Percentiles rank a stretch among this genome's conserved stretches.
These are phyloP conservation scores for Sericinus montela DNA, from an alignment of 2,888 invertebrate genomes.

Conservation along the genomic window DNA sequence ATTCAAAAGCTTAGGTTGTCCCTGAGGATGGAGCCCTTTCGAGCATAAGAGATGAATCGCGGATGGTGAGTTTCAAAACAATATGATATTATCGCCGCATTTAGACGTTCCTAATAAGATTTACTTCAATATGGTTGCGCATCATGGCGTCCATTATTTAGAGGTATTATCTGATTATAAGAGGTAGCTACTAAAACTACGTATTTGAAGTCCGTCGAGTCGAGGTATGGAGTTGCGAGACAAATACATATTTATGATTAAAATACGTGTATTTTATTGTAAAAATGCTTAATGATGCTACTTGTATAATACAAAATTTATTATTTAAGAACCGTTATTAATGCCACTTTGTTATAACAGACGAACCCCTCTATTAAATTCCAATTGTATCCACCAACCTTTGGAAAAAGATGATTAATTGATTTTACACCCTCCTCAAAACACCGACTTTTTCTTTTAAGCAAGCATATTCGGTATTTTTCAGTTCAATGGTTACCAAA, in stretches of 20 bases:
- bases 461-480: conserved; percentile 73
- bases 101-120: conserved; percentile 77
- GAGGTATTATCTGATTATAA: conserved; percentile 67
- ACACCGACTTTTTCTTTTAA: conserved; percentile 75
- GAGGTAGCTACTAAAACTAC: conserved; percentile 45
- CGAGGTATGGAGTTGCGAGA: neutral
- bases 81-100: conserved; percentile 76
- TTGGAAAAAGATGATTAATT: conserved; percentile 77
- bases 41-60: conserved; percentile 72
- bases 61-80: conserved; percentile 75
- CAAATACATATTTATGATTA: neutral
- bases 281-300: too few species aligned
- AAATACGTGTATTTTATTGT: too few species aligned
- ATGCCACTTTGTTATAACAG: conserved; percentile 45
- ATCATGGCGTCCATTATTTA: conserved; percentile 72
- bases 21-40: conserved; percentile 70
- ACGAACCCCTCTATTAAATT: conserved; percentile 61
- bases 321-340: too few species aligned
- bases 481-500: conserved; percentile 71
- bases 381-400: conserved; percentile 72
- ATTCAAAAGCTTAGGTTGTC: conserved; percentile 64
- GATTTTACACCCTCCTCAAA: conserved; percentile 75
- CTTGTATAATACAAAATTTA: too few species aligned
- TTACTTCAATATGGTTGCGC: conserved; percentile 77
- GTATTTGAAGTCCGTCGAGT: conserved; percentile 20